Evolutionary conservation across 2,888 invertebrate species (phyloP).

Genomic region (Eurytoma californica): DNA sequence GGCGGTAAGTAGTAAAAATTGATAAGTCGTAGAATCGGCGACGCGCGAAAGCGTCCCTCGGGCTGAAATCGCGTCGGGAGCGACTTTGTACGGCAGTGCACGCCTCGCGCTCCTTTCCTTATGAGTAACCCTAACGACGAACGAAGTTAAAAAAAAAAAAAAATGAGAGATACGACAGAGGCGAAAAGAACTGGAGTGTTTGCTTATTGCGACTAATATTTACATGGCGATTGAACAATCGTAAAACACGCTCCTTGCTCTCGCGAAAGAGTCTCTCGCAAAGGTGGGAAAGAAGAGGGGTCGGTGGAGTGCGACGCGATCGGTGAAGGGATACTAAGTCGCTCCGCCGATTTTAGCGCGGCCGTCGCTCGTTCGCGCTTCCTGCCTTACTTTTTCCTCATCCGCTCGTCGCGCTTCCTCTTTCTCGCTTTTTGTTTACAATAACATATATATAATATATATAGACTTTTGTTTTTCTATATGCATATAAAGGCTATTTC

Average conservation of each 20-base stretch:
- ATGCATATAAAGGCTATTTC: constrained; percentile 58
- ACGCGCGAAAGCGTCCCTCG: constrained; percentile 44
- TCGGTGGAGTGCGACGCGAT: neutral
- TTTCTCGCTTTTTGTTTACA: constrained; percentile 18
- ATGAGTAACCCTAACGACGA: neutral
- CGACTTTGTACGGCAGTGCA: constrained; percentile 19
- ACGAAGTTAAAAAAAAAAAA: constrained; percentile 26
- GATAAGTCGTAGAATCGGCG: constrained; percentile 35
- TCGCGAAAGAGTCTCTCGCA: constrained; percentile 33
- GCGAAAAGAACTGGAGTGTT: neutral
- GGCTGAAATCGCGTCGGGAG: constrained; percentile 40
- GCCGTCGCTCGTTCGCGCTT: constrained; percentile 44
- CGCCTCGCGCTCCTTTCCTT: neutral
- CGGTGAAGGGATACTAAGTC: constrained; percentile 6
- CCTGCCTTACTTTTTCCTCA: too few species aligned
- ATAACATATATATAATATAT: constrained; percentile 52
- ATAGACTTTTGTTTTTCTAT: constrained; percentile 52
- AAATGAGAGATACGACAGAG: too few species aligned
- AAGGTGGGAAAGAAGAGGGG: constrained; percentile 13
- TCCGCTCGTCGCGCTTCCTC: neutral
- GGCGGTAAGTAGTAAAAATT: constrained; percentile 14
- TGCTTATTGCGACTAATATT: constrained; percentile 41
- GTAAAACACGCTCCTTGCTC: neutral
- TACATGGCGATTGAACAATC: constrained; percentile 45
- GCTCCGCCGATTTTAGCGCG: constrained; percentile 46